Percentiles rank a stretch among this genome's conserved stretches.
Evolutionary conservation across 2,113 vertebrate species (phyloP).

Genomic region (Brevimyrus niger): DNA sequence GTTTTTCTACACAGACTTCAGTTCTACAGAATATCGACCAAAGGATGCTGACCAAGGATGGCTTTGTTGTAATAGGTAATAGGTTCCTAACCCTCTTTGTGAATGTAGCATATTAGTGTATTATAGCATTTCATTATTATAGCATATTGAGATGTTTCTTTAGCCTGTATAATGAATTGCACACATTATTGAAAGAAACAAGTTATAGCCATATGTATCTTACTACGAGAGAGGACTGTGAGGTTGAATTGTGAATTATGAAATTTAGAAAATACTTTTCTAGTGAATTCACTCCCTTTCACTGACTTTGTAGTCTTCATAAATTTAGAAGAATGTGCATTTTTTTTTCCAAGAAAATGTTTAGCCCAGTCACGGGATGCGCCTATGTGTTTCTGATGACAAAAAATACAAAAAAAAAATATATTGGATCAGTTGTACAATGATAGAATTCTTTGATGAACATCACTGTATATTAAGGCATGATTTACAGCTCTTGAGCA

Average conservation of each 20-base stretch:
- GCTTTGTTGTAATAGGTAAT: conserved; percentile 61
- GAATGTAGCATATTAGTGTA: background rate
- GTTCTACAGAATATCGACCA: conserved; percentile 14
- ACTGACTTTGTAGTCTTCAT: background rate
- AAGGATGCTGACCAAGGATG: conserved; percentile 41
- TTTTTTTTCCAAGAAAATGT: background rate
- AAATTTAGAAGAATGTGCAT: background rate
- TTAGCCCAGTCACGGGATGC: background rate
- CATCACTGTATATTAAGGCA: background rate
- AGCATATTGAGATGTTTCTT: background rate
- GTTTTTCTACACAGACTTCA: conserved; percentile 37
- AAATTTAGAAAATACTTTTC: background rate
- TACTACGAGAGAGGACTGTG: background rate
- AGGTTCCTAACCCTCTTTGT: background rate
- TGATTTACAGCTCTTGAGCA: background rate
- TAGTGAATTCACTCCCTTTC: background rate
- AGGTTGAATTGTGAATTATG: background rate
- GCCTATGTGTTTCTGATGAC: background rate
- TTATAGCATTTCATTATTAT: background rate
- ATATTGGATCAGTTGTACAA: background rate
- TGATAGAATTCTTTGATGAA: background rate
- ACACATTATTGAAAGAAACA: background rate
- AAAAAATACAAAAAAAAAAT: background rate
- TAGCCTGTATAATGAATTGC: background rate
- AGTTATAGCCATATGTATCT: background rate